A percentile compares a stretch with the other conserved stretches of the same genome.
These are phyloP conservation scores for Eptesicus fuscus DNA, from an alignment of 2,113 vertebrate species.

Conservation along the genomic window DNA sequence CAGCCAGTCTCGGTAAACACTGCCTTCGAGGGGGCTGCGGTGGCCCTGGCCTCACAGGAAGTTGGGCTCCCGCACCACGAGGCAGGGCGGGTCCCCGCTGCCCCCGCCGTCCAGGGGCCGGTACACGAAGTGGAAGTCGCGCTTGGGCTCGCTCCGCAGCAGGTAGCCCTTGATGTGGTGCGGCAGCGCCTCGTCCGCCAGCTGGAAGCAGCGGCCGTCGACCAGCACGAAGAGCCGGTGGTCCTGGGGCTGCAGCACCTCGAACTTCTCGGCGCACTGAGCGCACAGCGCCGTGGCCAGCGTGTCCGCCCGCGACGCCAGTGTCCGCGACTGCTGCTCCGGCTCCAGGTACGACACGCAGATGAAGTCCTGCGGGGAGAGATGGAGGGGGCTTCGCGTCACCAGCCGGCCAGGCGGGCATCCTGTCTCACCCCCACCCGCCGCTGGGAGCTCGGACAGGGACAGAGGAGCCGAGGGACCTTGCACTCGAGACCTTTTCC, in stretches of 20 bases:
- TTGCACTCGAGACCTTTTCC: not conserved
- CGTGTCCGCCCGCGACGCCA: conserved; percentile 86
- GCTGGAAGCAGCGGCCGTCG: conserved; percentile 82
- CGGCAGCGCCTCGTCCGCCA: conserved; percentile 87
- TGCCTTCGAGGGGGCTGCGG: rapidly evolving
- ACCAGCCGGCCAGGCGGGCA: not conserved
- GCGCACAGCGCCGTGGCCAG: conserved; percentile 84
- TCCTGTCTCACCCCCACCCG: not conserved
- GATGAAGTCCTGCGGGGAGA: conserved; percentile 90
- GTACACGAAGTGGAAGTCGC: conserved; percentile 93
- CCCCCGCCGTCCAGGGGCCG: conserved; percentile 77
- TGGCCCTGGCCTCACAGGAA: conserved; percentile 60
- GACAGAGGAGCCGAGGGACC: not conserved
- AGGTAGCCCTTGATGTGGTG: conserved; percentile 89
- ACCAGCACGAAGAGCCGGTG: conserved; percentile 87
- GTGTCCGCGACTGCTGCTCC: conserved; percentile 86
- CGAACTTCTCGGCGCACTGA: conserved; percentile 92
- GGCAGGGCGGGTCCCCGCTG: conserved; percentile 55
- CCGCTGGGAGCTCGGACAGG: not conserved
- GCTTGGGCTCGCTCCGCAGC: conserved; percentile 84
- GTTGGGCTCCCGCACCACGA: conserved; percentile 79
- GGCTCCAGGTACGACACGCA: conserved; percentile 90
- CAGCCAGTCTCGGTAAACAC: not conserved
- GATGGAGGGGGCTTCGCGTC: not conserved
- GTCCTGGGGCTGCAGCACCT: conserved; percentile 81